Evolutionary conservation across 2,888 invertebrate species (phyloP), one percentile per base, ranked within the genome.

Genomic region (Eupithecia tripunctaria): DNA sequence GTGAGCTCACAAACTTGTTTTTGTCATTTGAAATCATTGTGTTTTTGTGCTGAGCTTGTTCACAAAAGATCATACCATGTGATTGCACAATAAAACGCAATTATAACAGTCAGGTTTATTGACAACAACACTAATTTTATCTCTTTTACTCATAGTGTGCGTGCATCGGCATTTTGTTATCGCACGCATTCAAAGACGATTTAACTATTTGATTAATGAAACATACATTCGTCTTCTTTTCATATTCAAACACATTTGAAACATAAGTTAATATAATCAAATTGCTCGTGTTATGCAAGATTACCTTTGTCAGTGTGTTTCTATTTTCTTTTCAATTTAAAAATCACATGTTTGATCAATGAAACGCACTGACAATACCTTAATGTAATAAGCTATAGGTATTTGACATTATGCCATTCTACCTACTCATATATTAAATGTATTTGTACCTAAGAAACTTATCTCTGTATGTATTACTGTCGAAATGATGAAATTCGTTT

Each of bases 261-360:
- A 51, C 21, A 6, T 47, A 8, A 32, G 0, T 21, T 10, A n/a
- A 2, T 25, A 25, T 14, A 56, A 25, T 21, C 12, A 25, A 56
- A 56, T 14, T 41, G 63, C 68, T n/a, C 47, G 5, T 60, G 25
- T 56, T 68, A 73, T 70, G 51, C 64, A 60, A 51, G 51, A 71
- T 47, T 71, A 65, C 51, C 62, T 32, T 43, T 71, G 71, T 71
- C 74, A 38, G 66, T 66, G 5, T 15, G 65, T 68, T 71, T 71
- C 68, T 56, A 56, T 62, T 68, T 36, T 27, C 68, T 29, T 29
- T 29, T 29, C 29, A 29, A 29, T 29, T 60, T 60, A 29, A 60
- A 14, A 27, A 60, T 60, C 4, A 29, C 60, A 12, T 36, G 36
- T 32, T 36, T 47, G 47, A 72, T 15, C 3, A 27, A 43, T 43